Conservation (phyloP, 2,113 vertebrate genomes). For the Pica pica region DNA sequence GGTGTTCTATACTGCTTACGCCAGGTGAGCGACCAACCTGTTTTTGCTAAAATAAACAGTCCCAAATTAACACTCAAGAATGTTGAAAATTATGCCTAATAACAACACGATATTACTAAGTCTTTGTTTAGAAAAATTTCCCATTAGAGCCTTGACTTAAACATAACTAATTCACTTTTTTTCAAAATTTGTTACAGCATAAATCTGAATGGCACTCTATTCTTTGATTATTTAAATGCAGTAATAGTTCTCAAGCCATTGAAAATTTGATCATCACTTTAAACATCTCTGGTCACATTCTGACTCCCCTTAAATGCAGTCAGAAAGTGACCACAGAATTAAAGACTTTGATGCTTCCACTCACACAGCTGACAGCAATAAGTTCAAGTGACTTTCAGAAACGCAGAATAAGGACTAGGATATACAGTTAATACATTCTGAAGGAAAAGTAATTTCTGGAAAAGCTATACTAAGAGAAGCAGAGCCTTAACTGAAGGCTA, state of each 20-base stretch:
- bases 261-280: background rate
- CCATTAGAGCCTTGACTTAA: background rate
- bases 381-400: background rate
- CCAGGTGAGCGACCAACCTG: slow-evolving; percentile 83
- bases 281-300: background rate
- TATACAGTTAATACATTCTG: background rate
- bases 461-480: background rate
- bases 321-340: background rate
- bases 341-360: background rate
- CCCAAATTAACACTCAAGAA: slow-evolving; percentile 20
- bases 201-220: background rate
- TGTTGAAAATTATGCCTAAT: background rate
- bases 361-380: background rate
- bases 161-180: background rate
- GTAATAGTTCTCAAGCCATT: background rate
- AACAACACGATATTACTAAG: background rate
- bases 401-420: background rate
- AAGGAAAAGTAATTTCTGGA: background rate
- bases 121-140: background rate
- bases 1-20: slow-evolving; percentile 81
- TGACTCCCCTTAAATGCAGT: background rate
- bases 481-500: background rate
- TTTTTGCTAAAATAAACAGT: slow-evolving; percentile 76
- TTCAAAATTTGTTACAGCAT: background rate
- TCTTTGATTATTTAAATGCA: background rate